These are phyloP conservation scores for Drosophila niveifrons DNA, from an alignment of 2,888 invertebrate genomes.

Conservation along the genomic window DNA sequence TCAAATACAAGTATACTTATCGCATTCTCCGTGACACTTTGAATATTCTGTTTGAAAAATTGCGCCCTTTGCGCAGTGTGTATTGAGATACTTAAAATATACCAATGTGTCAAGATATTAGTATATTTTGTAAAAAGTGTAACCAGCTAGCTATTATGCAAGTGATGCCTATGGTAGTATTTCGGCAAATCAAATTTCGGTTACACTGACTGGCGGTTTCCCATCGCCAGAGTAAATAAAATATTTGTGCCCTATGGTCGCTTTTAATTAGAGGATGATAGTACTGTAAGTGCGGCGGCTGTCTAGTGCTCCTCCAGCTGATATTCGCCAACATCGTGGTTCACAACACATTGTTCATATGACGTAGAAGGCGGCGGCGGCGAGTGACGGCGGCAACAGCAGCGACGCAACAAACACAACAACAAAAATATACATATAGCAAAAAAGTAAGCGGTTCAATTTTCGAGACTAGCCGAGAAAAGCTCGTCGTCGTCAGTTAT, in stretches of 20 bases:
- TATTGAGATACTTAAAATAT: no score
- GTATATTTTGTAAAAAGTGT: no score
- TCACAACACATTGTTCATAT: constrained; percentile 25
- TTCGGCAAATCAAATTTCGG: background rate
- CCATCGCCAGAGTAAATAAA: constrained; percentile 27
- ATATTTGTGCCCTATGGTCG: constrained; percentile 26
- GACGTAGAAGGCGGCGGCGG: constrained; percentile 21
- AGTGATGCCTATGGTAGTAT: background rate
- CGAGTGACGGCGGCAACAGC: constrained; percentile 34
- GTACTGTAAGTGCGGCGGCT: constrained; percentile 27
- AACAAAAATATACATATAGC: constrained; percentile 7
- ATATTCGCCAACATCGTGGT: constrained; percentile 42
- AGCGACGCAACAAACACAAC: constrained; percentile 25
- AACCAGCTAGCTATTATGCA: no score
- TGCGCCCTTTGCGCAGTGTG: background rate
- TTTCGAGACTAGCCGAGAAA: constrained; percentile 31
- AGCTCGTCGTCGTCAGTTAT: constrained; percentile 31
- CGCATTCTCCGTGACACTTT: constrained; percentile 85
- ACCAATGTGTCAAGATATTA: background rate
- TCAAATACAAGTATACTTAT: constrained; percentile 85
- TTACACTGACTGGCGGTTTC: constrained; percentile 1
- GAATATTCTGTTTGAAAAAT: background rate
- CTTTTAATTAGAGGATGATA: constrained; percentile 25
- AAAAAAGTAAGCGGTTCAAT: constrained; percentile 54
- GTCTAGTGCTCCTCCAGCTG: constrained; percentile 50